Evolutionary conservation across 2,888 invertebrate genomes (phyloP).

Genomic region (Bombylius major): DNA sequence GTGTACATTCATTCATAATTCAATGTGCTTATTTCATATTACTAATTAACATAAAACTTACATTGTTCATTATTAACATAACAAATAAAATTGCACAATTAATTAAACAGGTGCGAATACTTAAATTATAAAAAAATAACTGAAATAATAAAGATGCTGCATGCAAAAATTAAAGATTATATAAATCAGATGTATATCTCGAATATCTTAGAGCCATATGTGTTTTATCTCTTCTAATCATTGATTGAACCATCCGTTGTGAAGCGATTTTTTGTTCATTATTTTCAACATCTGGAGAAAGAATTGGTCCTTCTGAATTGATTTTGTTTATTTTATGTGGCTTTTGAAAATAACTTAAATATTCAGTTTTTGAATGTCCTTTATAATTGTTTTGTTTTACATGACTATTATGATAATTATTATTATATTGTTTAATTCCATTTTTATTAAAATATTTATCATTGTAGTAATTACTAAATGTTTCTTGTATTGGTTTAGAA

Average conservation of each 20-base stretch:
- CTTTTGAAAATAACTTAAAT: constrained; percentile 27
- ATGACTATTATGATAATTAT: constrained; percentile 23
- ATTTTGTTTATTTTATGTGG: constrained; percentile 8
- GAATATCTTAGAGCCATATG: constrained; percentile 30
- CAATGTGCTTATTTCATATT: too few relatives aligned
- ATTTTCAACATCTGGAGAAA: constrained; percentile 16
- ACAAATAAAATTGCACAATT: too few relatives aligned
- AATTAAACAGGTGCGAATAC: too few relatives aligned
- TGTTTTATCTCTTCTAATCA: constrained; percentile 30
- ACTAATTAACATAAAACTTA: too few relatives aligned
- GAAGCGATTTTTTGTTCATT: constrained; percentile 28
- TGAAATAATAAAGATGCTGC: background rate
- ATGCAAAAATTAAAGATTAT: background rate
- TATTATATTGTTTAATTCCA: constrained; percentile 24
- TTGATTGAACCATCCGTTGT: constrained; percentile 28
- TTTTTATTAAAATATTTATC: background rate
- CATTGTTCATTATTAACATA: too few relatives aligned
- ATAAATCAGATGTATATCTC: constrained; percentile 13
- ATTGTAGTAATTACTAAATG: background rate
- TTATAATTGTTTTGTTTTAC: background rate
- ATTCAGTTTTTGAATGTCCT: constrained; percentile 17
- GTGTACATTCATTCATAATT: too few relatives aligned
- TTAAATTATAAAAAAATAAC: too few relatives aligned
- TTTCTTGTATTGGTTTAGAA: constrained; percentile 19
- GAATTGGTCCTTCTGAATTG: constrained; percentile 14